Evolutionary conservation across 23 tunicate species (phyloP).

Genomic region (Trididemnum clinides): DNA sequence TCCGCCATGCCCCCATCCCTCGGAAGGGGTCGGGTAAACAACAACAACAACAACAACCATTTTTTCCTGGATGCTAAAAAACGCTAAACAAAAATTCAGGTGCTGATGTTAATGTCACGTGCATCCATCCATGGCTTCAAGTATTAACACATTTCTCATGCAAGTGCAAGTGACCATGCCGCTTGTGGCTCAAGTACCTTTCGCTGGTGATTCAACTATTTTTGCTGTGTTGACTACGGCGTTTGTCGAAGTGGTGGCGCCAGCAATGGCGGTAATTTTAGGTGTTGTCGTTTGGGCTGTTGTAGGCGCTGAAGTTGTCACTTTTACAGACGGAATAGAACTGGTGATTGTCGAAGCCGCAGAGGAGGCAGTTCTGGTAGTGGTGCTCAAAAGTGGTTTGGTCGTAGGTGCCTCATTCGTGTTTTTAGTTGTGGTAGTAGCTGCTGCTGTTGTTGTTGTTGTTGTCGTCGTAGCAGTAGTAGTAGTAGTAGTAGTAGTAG

Average conservation of each 20-base stretch:
- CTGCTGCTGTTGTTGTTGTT: no score
- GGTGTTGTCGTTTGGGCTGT: background rate
- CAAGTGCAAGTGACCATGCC: no score
- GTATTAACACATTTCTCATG: no score
- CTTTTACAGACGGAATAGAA: background rate
- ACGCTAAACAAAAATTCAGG: no score
- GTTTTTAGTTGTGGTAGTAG: no score
- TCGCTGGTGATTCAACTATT: background rate
- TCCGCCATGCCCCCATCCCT: no score
- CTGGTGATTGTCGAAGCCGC: background rate
- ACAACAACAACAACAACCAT: no score
- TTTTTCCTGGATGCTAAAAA: no score
- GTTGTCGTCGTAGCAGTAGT: background rate
- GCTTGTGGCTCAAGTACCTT: background rate
- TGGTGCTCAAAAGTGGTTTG: background rate
- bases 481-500: slow-evolving; percentile 16
- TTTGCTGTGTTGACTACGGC: background rate
- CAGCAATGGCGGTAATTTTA: background rate
- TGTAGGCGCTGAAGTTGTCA: background rate
- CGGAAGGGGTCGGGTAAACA: no score
- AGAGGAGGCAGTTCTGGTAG: background rate
- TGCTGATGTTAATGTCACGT: no score
- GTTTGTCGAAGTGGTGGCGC: background rate
- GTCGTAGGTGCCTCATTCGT: no score
- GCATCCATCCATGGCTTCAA: no score